Percentiles rank a stretch among this genome's conserved stretches.
Conservation (phyloP, 2,113 vertebrate species). For the Todiramphus saurophagus region DNA sequence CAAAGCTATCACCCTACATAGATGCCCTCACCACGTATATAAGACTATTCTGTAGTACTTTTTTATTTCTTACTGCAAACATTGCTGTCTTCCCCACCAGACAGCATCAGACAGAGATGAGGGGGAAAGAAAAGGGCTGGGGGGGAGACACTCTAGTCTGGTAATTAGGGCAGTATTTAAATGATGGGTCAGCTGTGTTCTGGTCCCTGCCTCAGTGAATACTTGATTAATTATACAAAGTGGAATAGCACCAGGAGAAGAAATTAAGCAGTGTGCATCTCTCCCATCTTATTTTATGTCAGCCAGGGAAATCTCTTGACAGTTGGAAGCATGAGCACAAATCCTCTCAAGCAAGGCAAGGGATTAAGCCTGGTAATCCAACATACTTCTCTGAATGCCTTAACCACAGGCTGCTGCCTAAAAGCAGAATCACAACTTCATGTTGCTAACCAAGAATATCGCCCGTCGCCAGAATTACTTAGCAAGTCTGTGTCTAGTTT, state of each 20-base stretch:
- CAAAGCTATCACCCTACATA: background rate
- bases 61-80: background rate
- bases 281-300: background rate
- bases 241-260: background rate
- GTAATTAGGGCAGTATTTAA: constrained; percentile 18
- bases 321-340: background rate
- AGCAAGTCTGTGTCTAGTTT: background rate
- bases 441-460: background rate
- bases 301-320: constrained; percentile 2
- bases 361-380: constrained; percentile 30
- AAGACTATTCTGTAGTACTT: background rate
- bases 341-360: constrained; percentile 17
- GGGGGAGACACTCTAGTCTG: background rate
- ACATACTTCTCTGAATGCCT: background rate
- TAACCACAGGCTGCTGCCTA: background rate
- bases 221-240: constrained; percentile 13
- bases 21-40: background rate
- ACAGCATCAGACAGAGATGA: background rate
- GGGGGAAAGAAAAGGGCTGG: background rate
- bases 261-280: background rate
- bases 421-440: background rate
- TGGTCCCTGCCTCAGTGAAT: background rate
- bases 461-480: background rate
- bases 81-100: background rate
- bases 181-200: background rate